These are phyloP conservation scores for Griposia aprilina DNA, from an alignment of 2,888 invertebrate genomes.

Conservation along the genomic window DNA sequence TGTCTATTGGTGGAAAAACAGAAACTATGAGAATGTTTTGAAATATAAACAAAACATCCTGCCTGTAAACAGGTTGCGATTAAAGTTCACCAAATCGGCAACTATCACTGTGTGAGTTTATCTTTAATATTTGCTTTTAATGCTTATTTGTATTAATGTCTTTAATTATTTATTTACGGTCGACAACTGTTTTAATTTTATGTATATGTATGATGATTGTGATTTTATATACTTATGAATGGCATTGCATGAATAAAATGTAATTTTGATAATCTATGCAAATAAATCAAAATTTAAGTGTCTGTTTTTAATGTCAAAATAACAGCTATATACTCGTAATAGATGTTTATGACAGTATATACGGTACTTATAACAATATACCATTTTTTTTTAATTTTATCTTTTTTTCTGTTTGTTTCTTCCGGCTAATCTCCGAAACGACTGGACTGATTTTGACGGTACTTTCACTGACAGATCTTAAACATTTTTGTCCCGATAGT, in stretches of 20 bases:
- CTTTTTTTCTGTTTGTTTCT: too few relatives aligned
- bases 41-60: not conserved
- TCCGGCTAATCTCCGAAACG: too few relatives aligned
- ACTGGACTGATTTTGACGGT: too few relatives aligned
- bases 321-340: too few relatives aligned
- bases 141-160: not conserved
- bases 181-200: not conserved
- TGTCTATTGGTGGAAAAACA: not conserved
- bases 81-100: not conserved
- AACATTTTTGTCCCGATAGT: too few relatives aligned
- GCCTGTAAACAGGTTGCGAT: too few relatives aligned
- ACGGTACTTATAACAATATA: too few relatives aligned
- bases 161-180: not conserved
- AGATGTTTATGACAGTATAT: too few relatives aligned
- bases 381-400: too few relatives aligned
- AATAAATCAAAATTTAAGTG: too few relatives aligned
- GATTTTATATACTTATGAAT: not conserved
- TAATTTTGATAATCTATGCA: not conserved
- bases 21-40: not conserved
- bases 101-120: not conserved
- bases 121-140: not conserved
- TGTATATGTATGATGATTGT: not conserved
- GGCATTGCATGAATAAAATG: not conserved
- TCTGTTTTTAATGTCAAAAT: too few relatives aligned
- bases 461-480: too few relatives aligned